Conservation (phyloP, 1,140 invertebrate genomes). For the Ips typographus region DNA sequence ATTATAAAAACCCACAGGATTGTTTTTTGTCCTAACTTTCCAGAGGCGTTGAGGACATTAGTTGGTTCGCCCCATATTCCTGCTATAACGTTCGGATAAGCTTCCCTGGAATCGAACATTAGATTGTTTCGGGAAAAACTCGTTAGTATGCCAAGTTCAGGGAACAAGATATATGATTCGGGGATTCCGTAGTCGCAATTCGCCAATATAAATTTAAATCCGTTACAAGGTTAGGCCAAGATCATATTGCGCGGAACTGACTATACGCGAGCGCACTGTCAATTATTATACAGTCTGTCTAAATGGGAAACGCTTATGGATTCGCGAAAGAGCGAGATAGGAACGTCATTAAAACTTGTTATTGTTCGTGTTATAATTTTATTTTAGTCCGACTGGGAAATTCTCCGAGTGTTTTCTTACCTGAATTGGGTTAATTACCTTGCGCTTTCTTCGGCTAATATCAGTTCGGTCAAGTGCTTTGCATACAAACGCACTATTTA, state of each 20-base stretch:
- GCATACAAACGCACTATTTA: too few relatives aligned
- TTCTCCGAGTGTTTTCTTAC: constrained; percentile 3
- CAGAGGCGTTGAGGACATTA: too few relatives aligned
- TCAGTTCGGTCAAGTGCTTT: too few relatives aligned
- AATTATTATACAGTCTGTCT: too few relatives aligned
- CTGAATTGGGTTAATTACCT: constrained; percentile 2
- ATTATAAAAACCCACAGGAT: too few relatives aligned
- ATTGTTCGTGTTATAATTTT: constrained; percentile 10
- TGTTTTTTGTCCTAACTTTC: too few relatives aligned
- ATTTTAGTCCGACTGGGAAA: constrained; percentile 3
- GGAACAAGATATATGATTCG: constrained; percentile 7
- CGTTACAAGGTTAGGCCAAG: constrained; percentile 19
- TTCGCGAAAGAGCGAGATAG: constrained; percentile 6
- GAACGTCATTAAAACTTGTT: constrained; percentile 14
- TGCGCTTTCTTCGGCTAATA: too few relatives aligned
- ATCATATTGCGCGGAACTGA: constrained; percentile 2
- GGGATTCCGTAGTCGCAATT: constrained; percentile 9
- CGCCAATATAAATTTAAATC: constrained; percentile 9
- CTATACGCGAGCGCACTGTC: too few relatives aligned
- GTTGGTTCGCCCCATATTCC: too few relatives aligned
- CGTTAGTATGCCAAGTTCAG: constrained; percentile 12
- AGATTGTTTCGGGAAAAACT: constrained; percentile 1
- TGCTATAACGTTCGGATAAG: neutral
- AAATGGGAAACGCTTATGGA: neutral
- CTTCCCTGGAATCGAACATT: neutral